phyloP scores from a whole-genome alignment of 2,797 vertebrate species.

The Sebastes reedi region DNA sequence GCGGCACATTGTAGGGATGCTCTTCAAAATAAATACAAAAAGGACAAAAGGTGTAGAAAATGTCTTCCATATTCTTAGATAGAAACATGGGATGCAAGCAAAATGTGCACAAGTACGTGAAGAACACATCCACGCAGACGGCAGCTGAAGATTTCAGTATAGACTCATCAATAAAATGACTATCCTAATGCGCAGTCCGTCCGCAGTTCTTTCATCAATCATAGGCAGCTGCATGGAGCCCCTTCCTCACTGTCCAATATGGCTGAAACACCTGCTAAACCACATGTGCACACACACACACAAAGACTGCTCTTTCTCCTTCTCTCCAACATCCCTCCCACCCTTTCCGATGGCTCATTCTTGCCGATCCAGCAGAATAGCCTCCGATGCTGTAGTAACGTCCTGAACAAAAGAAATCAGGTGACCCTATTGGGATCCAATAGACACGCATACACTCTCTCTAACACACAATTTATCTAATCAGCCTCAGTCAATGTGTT shows the following conservation, averaged over 20 bases:
- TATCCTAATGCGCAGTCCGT: slow-evolving; percentile 1
- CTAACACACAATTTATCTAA: slow-evolving; percentile 33
- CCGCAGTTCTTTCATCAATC: slow-evolving; percentile 32
- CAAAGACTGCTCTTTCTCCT: not conserved
- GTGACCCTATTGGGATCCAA: slow-evolving; percentile 49
- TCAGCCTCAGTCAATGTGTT: slow-evolving; percentile 42
- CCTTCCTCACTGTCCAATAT: slow-evolving; percentile 42
- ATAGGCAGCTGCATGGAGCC: slow-evolving; percentile 33
- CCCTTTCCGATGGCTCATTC: slow-evolving; percentile 30
- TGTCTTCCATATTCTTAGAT: not conserved
- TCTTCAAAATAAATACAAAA: not conserved
- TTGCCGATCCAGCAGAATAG: slow-evolving; percentile 67
- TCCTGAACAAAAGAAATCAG: slow-evolving; percentile 55
- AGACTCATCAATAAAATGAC: slow-evolving; percentile 35
- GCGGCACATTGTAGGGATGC: not conserved
- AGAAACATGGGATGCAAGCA: not conserved
- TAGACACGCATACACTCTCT: slow-evolving; percentile 10
- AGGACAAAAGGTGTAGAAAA: not conserved
- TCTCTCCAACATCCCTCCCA: not conserved
- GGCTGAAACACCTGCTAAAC: slow-evolving; percentile 55
- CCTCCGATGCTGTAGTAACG: slow-evolving; percentile 1
- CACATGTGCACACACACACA: not conserved
- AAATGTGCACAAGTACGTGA: not conserved
- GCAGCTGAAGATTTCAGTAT: not conserved
- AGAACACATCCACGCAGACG: not conserved